Percentiles rank a stretch among this genome's conserved stretches.
Evolutionary conservation across 2,797 vertebrate genomes (phyloP).

Genomic region (Danionella dracula): DNA sequence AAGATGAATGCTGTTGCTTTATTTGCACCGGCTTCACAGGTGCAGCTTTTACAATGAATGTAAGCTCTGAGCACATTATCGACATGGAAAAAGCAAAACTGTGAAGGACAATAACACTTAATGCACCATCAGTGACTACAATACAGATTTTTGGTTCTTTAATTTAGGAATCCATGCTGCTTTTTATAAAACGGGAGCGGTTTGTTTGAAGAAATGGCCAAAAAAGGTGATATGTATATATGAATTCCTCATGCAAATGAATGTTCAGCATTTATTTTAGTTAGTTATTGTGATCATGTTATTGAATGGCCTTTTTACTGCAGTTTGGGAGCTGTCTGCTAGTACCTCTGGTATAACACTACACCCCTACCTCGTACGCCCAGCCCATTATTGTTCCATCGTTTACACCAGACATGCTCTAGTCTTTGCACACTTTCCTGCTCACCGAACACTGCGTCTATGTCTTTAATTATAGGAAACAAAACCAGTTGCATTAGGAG

Average conservation of each 20-base stretch:
- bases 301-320: constrained; percentile 47
- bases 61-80: constrained; percentile 56
- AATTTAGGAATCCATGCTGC: constrained; percentile 44
- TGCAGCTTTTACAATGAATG: constrained; percentile 68
- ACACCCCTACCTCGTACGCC: constrained; percentile 29
- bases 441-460: too few species aligned
- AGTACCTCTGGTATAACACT: constrained; percentile 7
- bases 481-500: too few species aligned
- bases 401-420: too few species aligned
- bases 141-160: constrained; percentile 27
- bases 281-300: constrained; percentile 9
- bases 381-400: not conserved
- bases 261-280: constrained; percentile 57
- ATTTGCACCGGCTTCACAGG: constrained; percentile 57
- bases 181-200: constrained; percentile 36
- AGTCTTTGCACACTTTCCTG: too few species aligned
- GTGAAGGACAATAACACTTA: constrained; percentile 56
- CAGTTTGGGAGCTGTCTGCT: constrained; percentile 31
- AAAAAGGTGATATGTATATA: constrained; percentile 30
- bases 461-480: too few species aligned
- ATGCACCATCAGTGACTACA: constrained; percentile 39
- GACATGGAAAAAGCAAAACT: constrained; percentile 47
- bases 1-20: constrained; percentile 58
- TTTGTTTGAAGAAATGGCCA: constrained; percentile 37
- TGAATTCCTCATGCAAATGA: constrained; percentile 60